phyloP scores from a whole-genome alignment of 1,140 invertebrate species.

The Battus philenor region DNA sequence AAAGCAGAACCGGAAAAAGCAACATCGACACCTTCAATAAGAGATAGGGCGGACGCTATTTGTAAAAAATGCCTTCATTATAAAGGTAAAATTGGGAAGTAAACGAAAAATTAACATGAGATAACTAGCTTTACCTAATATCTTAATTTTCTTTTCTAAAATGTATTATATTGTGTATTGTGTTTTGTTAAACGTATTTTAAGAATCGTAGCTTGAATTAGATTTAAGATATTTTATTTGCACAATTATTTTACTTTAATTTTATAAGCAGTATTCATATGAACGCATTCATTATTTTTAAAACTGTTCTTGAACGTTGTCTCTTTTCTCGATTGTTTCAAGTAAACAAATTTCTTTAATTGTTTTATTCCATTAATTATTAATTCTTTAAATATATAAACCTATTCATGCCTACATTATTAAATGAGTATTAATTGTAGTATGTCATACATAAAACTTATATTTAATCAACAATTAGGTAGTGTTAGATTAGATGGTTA shows the following conservation, averaged over 20 bases:
- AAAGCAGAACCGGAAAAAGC: conserved; percentile 53
- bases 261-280: conserved; percentile 2
- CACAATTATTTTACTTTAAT: conserved; percentile 18
- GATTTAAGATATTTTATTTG: too few species aligned
- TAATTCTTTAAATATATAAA: not conserved
- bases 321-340: too few species aligned
- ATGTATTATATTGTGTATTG: not conserved
- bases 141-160: too few species aligned
- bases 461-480: conserved; percentile 1
- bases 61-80: conserved; percentile 75
- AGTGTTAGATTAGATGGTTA: conserved; percentile 1
- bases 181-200: not conserved
- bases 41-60: conserved; percentile 66
- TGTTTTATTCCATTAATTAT: not conserved
- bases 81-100: conserved; percentile 64
- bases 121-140: too few species aligned
- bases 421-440: not conserved
- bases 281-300: not conserved
- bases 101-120: conserved; percentile 17
- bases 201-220: not conserved
- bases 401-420: not conserved
- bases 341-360: too few species aligned
- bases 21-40: conserved; percentile 46
- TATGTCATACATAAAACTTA: not conserved
- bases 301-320: too few species aligned